These are phyloP conservation scores for Drosophila ercepeae DNA, from an alignment of 1,140 invertebrate species.

Conservation along the genomic window DNA sequence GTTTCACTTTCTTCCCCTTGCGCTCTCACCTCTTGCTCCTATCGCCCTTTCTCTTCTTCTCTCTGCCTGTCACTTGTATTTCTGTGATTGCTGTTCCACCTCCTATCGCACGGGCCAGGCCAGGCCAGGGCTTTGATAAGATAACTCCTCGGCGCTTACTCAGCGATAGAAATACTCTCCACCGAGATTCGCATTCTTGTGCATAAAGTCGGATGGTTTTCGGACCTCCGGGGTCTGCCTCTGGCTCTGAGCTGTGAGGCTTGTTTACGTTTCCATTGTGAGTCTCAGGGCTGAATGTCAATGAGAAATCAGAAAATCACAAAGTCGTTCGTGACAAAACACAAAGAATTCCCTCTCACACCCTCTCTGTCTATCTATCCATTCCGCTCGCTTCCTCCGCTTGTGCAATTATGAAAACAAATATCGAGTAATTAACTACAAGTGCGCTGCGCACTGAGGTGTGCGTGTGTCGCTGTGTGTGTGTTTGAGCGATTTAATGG, in stretches of 20 bases:
- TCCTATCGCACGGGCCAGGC: conserved; percentile 21
- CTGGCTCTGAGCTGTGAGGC: too few species aligned
- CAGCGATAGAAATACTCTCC: conserved; percentile 28
- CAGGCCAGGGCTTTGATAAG: conserved; percentile 31
- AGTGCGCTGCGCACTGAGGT: conserved; percentile 16
- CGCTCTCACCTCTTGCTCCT: conserved; percentile 1
- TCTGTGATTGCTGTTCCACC: conserved; percentile 4
- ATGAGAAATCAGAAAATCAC: conserved; percentile 54
- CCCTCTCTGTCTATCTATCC: not conserved
- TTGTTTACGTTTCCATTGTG: conserved; percentile 43
- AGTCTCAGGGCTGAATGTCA: conserved; percentile 52
- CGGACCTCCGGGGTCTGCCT: conserved; percentile 10
- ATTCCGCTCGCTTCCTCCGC: too few species aligned
- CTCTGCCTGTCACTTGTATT: not conserved
- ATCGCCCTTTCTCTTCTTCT: not conserved
- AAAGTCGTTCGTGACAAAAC: conserved; percentile 56
- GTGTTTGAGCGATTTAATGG: conserved; percentile 19
- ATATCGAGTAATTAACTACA: conserved; percentile 31
- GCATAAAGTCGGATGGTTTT: too few species aligned
- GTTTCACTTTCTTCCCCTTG: conserved; percentile 64
- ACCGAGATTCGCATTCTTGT: conserved; percentile 46
- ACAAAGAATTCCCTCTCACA: conserved; percentile 27
- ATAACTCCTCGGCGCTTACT: conserved; percentile 31
- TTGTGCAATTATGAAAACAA: conserved; percentile 46
- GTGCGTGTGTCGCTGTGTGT: conserved; percentile 2